Evolutionary conservation across 2,113 vertebrate species (phyloP), one percentile per base, ranked within the genome.

Genomic region (Sigmodon hispidus): DNA sequence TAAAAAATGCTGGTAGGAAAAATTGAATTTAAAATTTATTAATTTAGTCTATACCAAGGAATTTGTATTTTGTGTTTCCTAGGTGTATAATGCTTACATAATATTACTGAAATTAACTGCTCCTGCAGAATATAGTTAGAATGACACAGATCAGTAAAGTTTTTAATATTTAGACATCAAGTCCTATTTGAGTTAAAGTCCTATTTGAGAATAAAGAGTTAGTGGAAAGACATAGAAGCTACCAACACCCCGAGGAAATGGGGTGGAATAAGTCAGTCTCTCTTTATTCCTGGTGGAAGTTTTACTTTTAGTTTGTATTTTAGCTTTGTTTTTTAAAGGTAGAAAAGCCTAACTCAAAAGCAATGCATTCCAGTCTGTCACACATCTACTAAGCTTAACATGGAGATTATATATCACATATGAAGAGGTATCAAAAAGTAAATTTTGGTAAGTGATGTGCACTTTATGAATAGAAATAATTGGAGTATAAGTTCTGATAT

Each of bases 1-100:
- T 95, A 73, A 92, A 21, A 91, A 45, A 81, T 93, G 65, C 29
- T 88, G 8, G 26, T 40, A 65, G 21, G 17, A 80, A 22, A 85
- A 36, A 22, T 72, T 2, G 31, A 80, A n/a, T 87, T 94, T 96
- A 89, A 89, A 85, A 65, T n/a, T 72, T 94, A 83, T 31, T 87
- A 43, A 67, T 67, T 69, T 79, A 76, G 59, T 61, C 70, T 87
- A 89, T 48, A 48, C 8, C 57, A 88, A 88, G 26, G 7, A 52
- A 83, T 79, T 89, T 50, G 90, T 89, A 87, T 34, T 19, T 4
- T 83, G 19, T 29, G 6, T 80, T 93, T 94, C 55, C 36, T 48
- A 52, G 36, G 45, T 8, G 36, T 94, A 0, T 72, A 26, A 55
- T 48, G 57, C 16, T 9, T 75, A 26, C 7, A 61, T 57, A 6